Conservation (phyloP, 1,140 invertebrate genomes). For the Panagrolaimus sp. region DNA sequence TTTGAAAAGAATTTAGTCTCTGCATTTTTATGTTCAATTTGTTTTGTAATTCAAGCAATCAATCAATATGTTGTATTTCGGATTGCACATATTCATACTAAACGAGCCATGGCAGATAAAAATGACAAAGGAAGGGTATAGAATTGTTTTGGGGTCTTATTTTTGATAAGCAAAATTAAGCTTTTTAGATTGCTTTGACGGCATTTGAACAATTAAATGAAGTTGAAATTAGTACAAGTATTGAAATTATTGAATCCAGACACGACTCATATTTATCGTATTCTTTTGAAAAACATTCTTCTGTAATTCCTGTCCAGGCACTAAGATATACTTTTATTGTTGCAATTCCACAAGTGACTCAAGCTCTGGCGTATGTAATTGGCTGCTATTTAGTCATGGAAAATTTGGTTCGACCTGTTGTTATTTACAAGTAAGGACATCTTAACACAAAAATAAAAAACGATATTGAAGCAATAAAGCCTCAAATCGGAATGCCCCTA, state of each 20-base stretch:
- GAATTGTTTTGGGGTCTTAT: too few relatives aligned
- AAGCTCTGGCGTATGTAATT: background rate
- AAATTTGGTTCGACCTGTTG: slow-evolving; percentile 1
- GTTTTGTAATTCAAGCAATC: slow-evolving; percentile 10
- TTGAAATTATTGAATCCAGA: too few relatives aligned
- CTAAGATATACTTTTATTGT: background rate
- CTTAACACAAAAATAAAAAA: too few relatives aligned
- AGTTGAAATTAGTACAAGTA: too few relatives aligned
- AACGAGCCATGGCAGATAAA: background rate
- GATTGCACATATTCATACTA: background rate
- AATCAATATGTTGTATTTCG: background rate
- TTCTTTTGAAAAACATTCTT: too few relatives aligned
- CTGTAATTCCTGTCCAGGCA: background rate
- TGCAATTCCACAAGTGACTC: slow-evolving; percentile 1
- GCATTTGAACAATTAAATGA: too few relatives aligned
- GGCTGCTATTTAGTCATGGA: background rate
- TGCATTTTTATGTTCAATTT: background rate
- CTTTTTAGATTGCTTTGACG: too few relatives aligned
- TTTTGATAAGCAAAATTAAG: too few relatives aligned
- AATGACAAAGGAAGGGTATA: background rate
- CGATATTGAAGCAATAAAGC: too few relatives aligned
- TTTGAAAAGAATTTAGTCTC: background rate
- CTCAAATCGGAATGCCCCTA: too few relatives aligned
- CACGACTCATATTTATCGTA: too few relatives aligned
- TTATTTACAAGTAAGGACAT: slow-evolving; percentile 4